Base-by-base conservation (phyloP, 1,140 invertebrate species). In the Forficula auricularia region DNA sequence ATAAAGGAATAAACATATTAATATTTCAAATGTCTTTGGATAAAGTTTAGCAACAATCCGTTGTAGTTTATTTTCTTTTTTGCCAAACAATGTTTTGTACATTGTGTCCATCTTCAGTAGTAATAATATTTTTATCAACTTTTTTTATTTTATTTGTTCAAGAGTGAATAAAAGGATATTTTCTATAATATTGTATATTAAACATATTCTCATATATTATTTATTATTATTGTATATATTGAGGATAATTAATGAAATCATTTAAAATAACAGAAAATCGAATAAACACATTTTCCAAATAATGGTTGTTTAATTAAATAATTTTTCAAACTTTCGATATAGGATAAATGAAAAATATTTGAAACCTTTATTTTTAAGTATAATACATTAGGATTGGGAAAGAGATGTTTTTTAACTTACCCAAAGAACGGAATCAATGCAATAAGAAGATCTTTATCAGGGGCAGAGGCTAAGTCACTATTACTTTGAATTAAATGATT, bases 381-480 rank as follows among this genome's bases (percentile, higher is more conserved):
- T 13, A 6, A 12, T 16, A 20, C n/a, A 2, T 31, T 41, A 3
- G 4, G 10, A 16, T 18, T n/a, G 30, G 2, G 14, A 16, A 19
- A 40, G 15, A 7, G 14, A n/a, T 12, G 2, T 19, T 32, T 40
- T 40, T 43, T 19, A 19, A 56, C 56, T 64, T 65, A 85, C 83
- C 80, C 76, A 57, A 88, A 86, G 61, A 88, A 87, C 40, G 82
- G 79, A 49, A 87, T 62, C 48, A 80, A 58, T 6, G 72, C 68
- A 45, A 83, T 65, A 36, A 89, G 68, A 14, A 76, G 71, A 41
- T 77, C 70, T 55, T 80, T 76, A 52, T 63, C 73, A 31, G 77
- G 75, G 53, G 68, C 71, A 38, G 68, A 66, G 3, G 74, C 64
- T 48, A 87, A 66, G 54, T 79, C 73, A 2, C 75, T 68, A 54